Evolutionary conservation across 1,140 invertebrate genomes (phyloP).

Genomic region (Trichogramma pretiosum): DNA sequence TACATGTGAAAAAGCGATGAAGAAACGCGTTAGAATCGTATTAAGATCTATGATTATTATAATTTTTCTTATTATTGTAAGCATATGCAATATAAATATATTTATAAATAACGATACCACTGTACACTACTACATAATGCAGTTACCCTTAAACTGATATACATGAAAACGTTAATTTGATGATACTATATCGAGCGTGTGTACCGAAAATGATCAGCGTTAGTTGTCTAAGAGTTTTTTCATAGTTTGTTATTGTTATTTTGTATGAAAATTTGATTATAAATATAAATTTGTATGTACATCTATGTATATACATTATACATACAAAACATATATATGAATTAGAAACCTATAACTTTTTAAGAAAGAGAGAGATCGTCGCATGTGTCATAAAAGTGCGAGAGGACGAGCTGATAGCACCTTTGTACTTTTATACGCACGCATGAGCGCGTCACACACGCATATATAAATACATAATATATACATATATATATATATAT

Average conservation of each 20-base stretch:
- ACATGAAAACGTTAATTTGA: too few species aligned
- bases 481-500: constrained; percentile 21
- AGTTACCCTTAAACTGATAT: constrained; percentile 15
- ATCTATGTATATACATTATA: constrained; percentile 15
- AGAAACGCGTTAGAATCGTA: constrained; percentile 25
- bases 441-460: constrained; percentile 14
- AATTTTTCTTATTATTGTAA: too few species aligned
- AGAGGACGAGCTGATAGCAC: constrained; percentile 14
- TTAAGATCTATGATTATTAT: constrained; percentile 24
- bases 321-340: too few species aligned
- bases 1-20: constrained; percentile 14
- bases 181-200: constrained; percentile 21
- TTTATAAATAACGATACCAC: constrained; percentile 10
- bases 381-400: constrained; percentile 18
- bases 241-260: constrained; percentile 44
- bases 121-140: constrained; percentile 7
- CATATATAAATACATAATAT: constrained; percentile 25
- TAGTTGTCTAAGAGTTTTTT: constrained; percentile 33
- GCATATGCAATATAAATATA: too few species aligned
- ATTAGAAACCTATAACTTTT: too few species aligned
- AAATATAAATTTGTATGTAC: constrained; percentile 23
- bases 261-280: constrained; percentile 39
- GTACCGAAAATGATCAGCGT: constrained; percentile 23
- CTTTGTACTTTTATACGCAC: constrained; percentile 20
- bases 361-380: constrained; percentile 9